Evolutionary conservation across 1,140 invertebrate species (phyloP), one percentile per base, ranked within the genome.

Genomic region (Aphis gossypii): DNA sequence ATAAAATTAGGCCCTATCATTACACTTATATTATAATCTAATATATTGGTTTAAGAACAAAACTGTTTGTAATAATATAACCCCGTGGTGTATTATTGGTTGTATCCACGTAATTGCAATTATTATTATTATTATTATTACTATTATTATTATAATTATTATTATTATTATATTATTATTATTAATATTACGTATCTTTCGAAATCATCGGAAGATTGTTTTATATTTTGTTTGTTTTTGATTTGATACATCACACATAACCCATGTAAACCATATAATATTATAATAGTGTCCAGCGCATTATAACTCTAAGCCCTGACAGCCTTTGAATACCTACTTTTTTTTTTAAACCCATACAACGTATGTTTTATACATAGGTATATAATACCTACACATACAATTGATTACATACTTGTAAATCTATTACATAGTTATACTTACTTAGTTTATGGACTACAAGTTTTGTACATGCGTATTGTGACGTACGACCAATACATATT

Each of bases 281-380:
- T 60, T 60, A 60, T 60, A 60, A 68, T 68, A 68, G 30, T n/a
- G 60, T 68, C 60, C 11, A 14, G 11, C 35, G 35, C 35, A 54
- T 89, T 89, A 20, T 84, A 9, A 56, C 14, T 35, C 9, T 23
- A 41, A 35, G 2, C 87, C n/a, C 46, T 18, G 14, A 56, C 51
- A 89, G 51, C 87, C 87, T 89, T 89, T 89, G 87, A 89, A 38
- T 88, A 88, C 38, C 60, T 25, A 84, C 18, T 51, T 48, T 87
- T 14, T 48, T 87, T 87, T 87, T 30, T 88, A 25, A 4, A 48
- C 30, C 11, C 48, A 35, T 51, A 48, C 21, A 68, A 51, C 6
- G n/a, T 35, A 82, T 38, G 20, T 84, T 23, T 46, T 25, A 38
- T 38, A 86, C 11, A 86, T 30, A 86, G 48, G 14, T 60, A 60